phyloP scores from a whole-genome alignment of 2,113 vertebrate genomes.

The Hyaena hyaena region DNA sequence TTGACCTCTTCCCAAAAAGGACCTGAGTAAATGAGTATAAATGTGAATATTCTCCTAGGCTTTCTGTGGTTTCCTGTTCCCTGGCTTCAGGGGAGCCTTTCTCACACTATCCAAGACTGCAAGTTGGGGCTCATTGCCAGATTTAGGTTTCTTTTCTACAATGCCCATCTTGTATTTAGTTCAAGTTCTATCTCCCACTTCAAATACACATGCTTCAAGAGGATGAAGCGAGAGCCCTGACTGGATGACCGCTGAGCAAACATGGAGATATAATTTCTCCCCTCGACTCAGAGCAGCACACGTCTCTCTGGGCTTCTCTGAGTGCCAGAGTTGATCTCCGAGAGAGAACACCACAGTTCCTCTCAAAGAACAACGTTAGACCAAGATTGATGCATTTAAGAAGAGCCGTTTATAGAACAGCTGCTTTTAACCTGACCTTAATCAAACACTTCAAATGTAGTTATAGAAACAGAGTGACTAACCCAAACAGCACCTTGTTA shows the following conservation, averaged over 20 bases:
- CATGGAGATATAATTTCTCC: not conserved
- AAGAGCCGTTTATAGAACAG: slow-evolving; percentile 61
- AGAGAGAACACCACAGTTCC: not conserved
- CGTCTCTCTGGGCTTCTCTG: not conserved
- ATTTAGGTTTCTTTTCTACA: not conserved
- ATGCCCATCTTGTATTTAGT: not conserved
- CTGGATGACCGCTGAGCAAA: not conserved
- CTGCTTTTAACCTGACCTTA: slow-evolving; percentile 65
- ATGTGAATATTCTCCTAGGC: not conserved
- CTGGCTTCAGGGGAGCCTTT: not conserved
- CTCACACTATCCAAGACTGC: not conserved
- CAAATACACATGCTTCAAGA: not conserved
- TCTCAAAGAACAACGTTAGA: slow-evolving; percentile 40
- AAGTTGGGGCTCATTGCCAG: not conserved
- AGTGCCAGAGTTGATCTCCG: not conserved
- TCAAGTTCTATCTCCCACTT: not conserved
- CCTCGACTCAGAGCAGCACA: not conserved
- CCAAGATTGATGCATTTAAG: slow-evolving; percentile 51
- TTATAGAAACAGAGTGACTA: slow-evolving; percentile 70
- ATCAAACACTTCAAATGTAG: slow-evolving; percentile 60
- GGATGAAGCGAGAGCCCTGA: not conserved
- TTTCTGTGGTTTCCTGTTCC: not conserved
- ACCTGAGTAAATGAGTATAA: not conserved
- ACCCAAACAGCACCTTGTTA: slow-evolving; percentile 72
- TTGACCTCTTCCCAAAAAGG: not conserved